Conservation (phyloP, 1,140 invertebrate genomes). For the Dendrolimus kikuchii region DNA sequence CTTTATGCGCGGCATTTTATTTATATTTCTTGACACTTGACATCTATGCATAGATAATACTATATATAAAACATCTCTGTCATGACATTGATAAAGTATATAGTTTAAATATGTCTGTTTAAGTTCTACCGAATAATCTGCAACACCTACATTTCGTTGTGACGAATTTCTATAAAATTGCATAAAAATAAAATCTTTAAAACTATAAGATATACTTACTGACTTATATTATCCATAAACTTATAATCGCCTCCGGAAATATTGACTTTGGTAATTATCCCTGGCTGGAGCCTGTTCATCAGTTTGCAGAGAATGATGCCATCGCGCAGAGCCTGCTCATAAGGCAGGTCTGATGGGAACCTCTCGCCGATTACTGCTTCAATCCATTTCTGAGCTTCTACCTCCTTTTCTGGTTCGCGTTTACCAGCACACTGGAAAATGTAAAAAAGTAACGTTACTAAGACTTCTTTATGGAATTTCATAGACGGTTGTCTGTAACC, state of each 20-base stretch:
- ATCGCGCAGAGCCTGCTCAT: slow-evolving; percentile 87
- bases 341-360: slow-evolving; percentile 78
- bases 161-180: background rate
- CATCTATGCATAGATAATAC: too few relatives aligned
- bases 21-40: too few relatives aligned
- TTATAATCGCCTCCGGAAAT: slow-evolving; percentile 91
- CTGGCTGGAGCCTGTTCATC: slow-evolving; percentile 90
- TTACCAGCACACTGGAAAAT: slow-evolving; percentile 83
- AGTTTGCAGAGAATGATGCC: slow-evolving; percentile 87
- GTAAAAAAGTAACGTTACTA: too few relatives aligned
- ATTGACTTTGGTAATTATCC: slow-evolving; percentile 90
- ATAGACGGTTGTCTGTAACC: background rate
- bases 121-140: too few relatives aligned
- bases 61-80: too few relatives aligned
- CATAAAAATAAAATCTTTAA: background rate
- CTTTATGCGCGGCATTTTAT: too few relatives aligned
- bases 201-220: slow-evolving; percentile 73
- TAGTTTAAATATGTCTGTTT: too few relatives aligned
- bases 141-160: background rate
- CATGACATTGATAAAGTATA: too few relatives aligned
- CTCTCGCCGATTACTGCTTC: slow-evolving; percentile 86
- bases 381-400: slow-evolving; percentile 91
- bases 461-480: background rate
- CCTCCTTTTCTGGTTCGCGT: slow-evolving; percentile 87
- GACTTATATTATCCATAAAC: slow-evolving; percentile 94